Evolutionary conservation across 1,140 invertebrate genomes (phyloP), one percentile per base, ranked within the genome.

Genomic region (Akabosia matsudoensis): DNA sequence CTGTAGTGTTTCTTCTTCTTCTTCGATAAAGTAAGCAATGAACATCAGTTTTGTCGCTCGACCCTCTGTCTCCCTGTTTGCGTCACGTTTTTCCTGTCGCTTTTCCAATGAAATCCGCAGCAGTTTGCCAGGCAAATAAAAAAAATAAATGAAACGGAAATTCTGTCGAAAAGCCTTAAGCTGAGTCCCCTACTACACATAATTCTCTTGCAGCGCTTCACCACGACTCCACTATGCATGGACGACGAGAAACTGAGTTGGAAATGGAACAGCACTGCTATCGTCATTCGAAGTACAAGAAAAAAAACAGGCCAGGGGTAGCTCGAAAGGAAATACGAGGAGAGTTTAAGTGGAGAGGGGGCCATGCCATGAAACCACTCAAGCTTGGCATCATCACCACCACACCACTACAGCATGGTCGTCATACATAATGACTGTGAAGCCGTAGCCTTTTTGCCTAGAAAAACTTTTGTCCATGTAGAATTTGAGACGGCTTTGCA

Each of bases 251-350:
- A 10, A 56, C 54, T 56, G 54, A 56, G 24, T n/a, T 56, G 54
- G 54, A 56, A 56, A 56, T 56, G 54, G 54, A 56, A 56, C 54
- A 56, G 54, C n/a, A n/a, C 54, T 24, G n/a, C 4, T 16, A 56
- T 10, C 54, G 4, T n/a, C 4, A 22, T 10, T n/a, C 10, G n/a
- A n/a, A 16, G 54, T 4, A 7, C 10, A 56, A 24, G 13, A n/a
- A 22, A 16, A 56, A 56, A 56, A 56, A 22, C 10, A 56, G 54
- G 54, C 54, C 54, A 56, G 10, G 37, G 54, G 54, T 10, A 56
- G 24, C 54, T 4, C 54, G 54, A 13, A 56, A 56, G 54, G 22
- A 56, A 56, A 24, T 16, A 3, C 14, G 54, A 7, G 54, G 7
- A 56, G 7, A 56, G 54, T n/a, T n/a, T n/a, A n/a, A n/a, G n/a